phyloP scores from a whole-genome alignment of 2,797 vertebrate genomes.

The Microchirus variegatus region DNA sequence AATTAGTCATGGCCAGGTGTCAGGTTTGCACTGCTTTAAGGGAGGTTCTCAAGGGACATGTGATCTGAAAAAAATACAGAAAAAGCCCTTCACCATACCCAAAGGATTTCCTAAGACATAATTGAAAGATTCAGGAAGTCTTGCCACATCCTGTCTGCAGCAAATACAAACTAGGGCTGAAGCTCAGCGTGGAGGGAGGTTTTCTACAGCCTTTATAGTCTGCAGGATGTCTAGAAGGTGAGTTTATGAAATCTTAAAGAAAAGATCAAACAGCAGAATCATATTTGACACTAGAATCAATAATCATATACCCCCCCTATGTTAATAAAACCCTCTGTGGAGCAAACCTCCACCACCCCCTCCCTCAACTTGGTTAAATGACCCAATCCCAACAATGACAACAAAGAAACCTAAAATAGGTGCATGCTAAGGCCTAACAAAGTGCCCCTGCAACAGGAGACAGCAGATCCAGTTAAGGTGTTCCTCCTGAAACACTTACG shows the following conservation, averaged over 20 bases:
- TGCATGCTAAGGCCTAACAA: constrained; percentile 58
- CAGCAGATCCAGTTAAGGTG: constrained; percentile 66
- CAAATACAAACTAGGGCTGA: constrained; percentile 1
- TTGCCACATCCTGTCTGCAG: constrained; percentile 49
- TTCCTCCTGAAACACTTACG: constrained; percentile 64
- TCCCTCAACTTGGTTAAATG: constrained; percentile 71
- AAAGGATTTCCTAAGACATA: constrained; percentile 56
- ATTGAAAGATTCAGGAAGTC: constrained; percentile 65
- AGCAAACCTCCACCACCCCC: constrained; percentile 48
- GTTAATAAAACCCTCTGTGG: constrained; percentile 41
- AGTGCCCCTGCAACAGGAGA: constrained; percentile 71
- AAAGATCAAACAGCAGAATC: constrained; percentile 37
- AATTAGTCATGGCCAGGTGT: constrained; percentile 87
- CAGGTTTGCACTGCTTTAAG: constrained; percentile 72
- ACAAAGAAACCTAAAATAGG: constrained; percentile 62
- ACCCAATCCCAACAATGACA: constrained; percentile 70
- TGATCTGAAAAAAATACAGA: constrained; percentile 62
- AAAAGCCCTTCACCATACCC: constrained; percentile 48
- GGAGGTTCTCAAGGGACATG: constrained; percentile 62
- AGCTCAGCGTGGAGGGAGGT: background rate
- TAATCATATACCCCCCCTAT: constrained; percentile 53
- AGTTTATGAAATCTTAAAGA: background rate
- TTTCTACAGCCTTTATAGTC: constrained; percentile 9
- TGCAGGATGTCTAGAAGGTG: constrained; percentile 4
- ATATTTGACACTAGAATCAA: constrained; percentile 49